A percentile compares a stretch with the other conserved stretches of the same genome.
phyloP scores from a whole-genome alignment of 2,888 invertebrate species.

The Eupithecia vulgata region DNA sequence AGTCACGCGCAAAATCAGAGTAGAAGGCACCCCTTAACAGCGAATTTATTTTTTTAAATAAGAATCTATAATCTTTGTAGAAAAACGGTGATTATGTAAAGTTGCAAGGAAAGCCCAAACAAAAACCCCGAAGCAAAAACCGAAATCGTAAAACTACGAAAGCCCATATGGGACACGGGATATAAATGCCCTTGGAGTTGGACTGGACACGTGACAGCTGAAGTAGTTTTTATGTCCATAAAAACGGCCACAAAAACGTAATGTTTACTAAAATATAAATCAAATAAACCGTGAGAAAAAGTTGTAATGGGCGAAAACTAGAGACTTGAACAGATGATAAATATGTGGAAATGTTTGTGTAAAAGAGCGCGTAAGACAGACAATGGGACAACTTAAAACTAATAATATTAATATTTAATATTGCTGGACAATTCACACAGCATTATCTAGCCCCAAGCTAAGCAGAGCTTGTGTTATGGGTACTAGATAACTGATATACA shows the following conservation, averaged over 20 bases:
- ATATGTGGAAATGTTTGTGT: neutral
- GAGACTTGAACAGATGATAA: slow-evolving; percentile 5
- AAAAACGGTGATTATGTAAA: neutral
- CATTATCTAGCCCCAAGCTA: too few species aligned
- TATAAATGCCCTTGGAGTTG: slow-evolving; percentile 40
- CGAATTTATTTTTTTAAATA: neutral
- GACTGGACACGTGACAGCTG: slow-evolving; percentile 42
- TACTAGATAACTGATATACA: too few species aligned
- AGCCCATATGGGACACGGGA: slow-evolving; percentile 39
- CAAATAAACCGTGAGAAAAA: slow-evolving; percentile 42
- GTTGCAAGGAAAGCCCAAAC: slow-evolving; percentile 1
- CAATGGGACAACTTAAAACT: too few species aligned
- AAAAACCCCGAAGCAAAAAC: slow-evolving; percentile 10
- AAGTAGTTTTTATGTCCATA: slow-evolving; percentile 40
- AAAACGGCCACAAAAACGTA: slow-evolving; percentile 42
- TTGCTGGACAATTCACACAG: too few species aligned
- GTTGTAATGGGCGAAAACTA: slow-evolving; percentile 23
- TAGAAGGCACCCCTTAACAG: neutral
- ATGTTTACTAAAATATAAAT: slow-evolving; percentile 43
- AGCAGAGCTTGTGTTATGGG: too few species aligned
- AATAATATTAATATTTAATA: too few species aligned
- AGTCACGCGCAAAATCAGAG: neutral
- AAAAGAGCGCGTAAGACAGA: neutral
- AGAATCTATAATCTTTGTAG: neutral
- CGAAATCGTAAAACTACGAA: slow-evolving; percentile 6